These are phyloP conservation scores for Protobothrops mucrosquamatus DNA, from an alignment of 2,113 vertebrate genomes.

Conservation along the genomic window DNA sequence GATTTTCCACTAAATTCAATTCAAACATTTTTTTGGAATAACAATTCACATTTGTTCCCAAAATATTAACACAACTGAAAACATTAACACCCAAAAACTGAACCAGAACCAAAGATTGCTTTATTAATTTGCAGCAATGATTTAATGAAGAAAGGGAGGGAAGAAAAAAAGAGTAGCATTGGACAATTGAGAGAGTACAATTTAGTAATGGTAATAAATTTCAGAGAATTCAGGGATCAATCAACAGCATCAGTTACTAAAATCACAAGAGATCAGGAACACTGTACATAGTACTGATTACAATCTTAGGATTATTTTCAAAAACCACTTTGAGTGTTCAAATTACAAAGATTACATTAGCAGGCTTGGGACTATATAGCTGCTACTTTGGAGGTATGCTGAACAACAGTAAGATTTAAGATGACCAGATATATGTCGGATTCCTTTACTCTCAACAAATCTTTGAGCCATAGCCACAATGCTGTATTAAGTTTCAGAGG, in stretches of 20 bases:
- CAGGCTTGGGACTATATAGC: slow-evolving; percentile 2
- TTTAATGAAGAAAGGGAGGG: slow-evolving; percentile 38
- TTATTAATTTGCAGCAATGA: slow-evolving; percentile 61
- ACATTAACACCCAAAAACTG: slow-evolving; percentile 71
- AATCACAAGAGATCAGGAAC: slow-evolving; percentile 62
- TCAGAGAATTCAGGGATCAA: slow-evolving; percentile 56
- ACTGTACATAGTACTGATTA: slow-evolving; percentile 27
- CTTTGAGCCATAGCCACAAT: not conserved
- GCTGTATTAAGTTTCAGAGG: not conserved
- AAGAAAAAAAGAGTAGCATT: slow-evolving; percentile 39
- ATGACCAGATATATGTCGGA: slow-evolving; percentile 38
- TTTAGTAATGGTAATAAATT: slow-evolving; percentile 54
- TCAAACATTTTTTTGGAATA: slow-evolving; percentile 42
- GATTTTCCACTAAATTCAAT: slow-evolving; percentile 59
- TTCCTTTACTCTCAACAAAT: slow-evolving; percentile 37
- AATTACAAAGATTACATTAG: slow-evolving; percentile 53
- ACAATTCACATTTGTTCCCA: slow-evolving; percentile 55
- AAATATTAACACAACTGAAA: slow-evolving; percentile 54
- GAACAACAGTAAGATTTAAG: slow-evolving; percentile 49
- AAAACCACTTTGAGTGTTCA: slow-evolving; percentile 49
- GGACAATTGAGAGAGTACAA: slow-evolving; percentile 28
- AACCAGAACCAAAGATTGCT: slow-evolving; percentile 63
- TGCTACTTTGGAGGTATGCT: slow-evolving; percentile 41
- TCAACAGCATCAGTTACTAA: slow-evolving; percentile 59
- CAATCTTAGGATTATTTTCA: slow-evolving; percentile 40